Base-by-base conservation (phyloP, 2,113 vertebrate genomes). In the Passer domesticus region DNA sequence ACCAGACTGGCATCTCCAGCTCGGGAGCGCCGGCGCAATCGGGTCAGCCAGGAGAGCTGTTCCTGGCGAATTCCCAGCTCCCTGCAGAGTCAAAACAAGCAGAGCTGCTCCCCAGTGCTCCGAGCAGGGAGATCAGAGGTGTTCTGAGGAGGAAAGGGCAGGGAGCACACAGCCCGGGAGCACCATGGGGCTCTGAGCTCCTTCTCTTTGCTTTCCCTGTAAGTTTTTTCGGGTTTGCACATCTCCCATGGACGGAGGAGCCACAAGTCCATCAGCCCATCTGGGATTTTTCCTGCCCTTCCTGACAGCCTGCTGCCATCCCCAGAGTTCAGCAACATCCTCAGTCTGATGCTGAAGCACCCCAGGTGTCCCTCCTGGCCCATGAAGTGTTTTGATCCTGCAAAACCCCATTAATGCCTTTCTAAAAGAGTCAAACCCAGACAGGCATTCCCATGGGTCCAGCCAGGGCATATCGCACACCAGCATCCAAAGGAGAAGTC, bases 11-110 rank as follows among this genome's bases (percentile, higher is more conserved):
- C 56, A 67, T 78, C 76, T 74, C 79, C 6, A 60, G 22, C 78
- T 82, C 6, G 0, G 59, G 53, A 73, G 64, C 0, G 2, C 12
- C 3, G 11, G 67, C 1, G 0, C 76, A 75, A 9, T 74, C 7
- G 14, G 91, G 74, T 56, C 76, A 62, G 72, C 25, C 78, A 33
- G 78, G 56, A 92, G 72, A 88, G 63, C 93, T 83, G 66, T 2
- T 73, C 37, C 67, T 44, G 6, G 83, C 19, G 0, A 2, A 2
- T 49, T 74, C 81, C n/a, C 81, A 87, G 73, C 81, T 79, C 87
- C 84, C 39, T 2, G 5, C 0, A 0, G 73, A 67, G 15, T 0
- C 9, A 87, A 69, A 83, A 66, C 80, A 49, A 83, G 52, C 81
- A 43, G 59, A 83, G 56, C 81, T 47, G 25, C 84, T 87, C 81